Evolutionary conservation across 1,140 invertebrate species (phyloP), one percentile per base, ranked within the genome.

Genomic region (Musca domestica): DNA sequence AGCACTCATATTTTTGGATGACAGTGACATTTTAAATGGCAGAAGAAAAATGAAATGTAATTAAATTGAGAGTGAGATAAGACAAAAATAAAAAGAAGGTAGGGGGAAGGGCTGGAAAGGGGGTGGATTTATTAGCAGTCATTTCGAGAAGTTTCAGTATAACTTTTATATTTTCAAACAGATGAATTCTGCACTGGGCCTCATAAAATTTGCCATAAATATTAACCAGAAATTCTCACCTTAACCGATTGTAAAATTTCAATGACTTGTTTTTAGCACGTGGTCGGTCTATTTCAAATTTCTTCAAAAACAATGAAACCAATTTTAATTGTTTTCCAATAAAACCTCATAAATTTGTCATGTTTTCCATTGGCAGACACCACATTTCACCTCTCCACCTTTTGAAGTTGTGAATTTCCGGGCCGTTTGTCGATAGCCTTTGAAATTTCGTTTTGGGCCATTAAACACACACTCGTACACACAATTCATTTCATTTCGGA

Each of bases 391-490:
- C 34, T 2, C 34, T 41, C 10, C 34, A 41, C 12, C 4, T 10
- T 12, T 10, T 2, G 10, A 5, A 41, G 5, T 41, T 12, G 34
- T 9, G 34, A 9, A 12, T 41, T 41, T 41, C 34, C 6, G 6
- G 34, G 6, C 34, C 4, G 34, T 41, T 10, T 41, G 34, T 12
- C 34, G 27, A 30, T 41, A 12, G 34, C 34, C 5, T 41, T 41
- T 41, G 34, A 41, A 41, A 41, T 56, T 67, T 67, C 52, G 66
- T 67, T 20, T 47, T 47, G 58, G 74, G 68, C 70, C 75, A 77
- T 77, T 77, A 70, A 77, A 73, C 76, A 65, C 64, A 48, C 17
- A 34, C 12, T 5, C 48, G 15, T 15, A 48, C 47, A 19, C 14
- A 23, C 25, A 30, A 10, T 52, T 12, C 12, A 30, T 30, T 30